These are phyloP conservation scores for Cryptus armator DNA, from an alignment of 2,888 invertebrate genomes.

Conservation along the genomic window DNA sequence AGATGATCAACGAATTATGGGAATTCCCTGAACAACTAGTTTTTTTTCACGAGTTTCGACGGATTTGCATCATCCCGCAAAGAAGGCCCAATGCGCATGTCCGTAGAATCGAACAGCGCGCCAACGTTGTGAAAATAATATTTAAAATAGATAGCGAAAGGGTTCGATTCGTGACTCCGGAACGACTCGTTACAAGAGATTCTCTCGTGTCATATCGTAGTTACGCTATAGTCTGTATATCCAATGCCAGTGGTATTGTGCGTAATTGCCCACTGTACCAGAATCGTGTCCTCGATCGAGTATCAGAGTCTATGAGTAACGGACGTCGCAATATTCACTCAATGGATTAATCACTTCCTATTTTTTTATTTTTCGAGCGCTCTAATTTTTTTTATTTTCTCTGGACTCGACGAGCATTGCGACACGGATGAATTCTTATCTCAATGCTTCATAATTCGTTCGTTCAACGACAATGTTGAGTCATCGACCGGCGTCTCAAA, in stretches of 20 bases:
- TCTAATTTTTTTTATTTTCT: background rate
- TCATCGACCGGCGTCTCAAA: conserved; percentile 26
- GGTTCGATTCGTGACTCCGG: background rate
- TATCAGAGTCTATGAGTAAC: conserved; percentile 26
- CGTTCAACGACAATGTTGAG: conserved; percentile 19
- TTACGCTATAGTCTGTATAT: conserved; percentile 4
- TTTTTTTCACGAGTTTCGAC: background rate
- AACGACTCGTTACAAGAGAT: background rate
- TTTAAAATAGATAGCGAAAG: background rate
- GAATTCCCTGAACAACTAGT: conserved; percentile 26
- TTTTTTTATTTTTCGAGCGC: background rate
- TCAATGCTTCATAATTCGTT: conserved; percentile 7
- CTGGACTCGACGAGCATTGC: background rate
- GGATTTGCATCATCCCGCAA: background rate
- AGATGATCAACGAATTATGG: conserved; percentile 7
- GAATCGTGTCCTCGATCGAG: conserved; percentile 34
- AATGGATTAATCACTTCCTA: conserved; percentile 43
- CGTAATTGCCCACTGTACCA: conserved; percentile 35
- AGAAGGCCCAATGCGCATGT: background rate
- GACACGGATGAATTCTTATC: conserved; percentile 30
- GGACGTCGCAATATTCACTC: conserved; percentile 42
- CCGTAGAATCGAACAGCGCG: background rate
- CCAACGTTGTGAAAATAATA: background rate
- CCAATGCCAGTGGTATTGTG: background rate
- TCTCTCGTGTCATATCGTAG: background rate